Conservation (phyloP, 2,797 vertebrate species). For the Melanotaenia nigrans region DNA sequence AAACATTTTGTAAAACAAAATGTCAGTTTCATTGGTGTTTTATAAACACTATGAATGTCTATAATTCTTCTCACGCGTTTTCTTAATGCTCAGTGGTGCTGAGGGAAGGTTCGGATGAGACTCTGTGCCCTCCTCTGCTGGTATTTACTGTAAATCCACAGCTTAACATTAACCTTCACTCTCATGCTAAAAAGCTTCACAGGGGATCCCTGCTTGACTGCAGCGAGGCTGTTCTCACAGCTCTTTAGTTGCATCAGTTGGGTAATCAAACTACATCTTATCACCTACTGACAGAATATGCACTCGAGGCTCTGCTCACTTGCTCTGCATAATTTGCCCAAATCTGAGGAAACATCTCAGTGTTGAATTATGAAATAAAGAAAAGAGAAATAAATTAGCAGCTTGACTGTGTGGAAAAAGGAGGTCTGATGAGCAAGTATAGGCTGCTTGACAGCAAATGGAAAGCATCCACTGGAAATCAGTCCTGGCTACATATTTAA, state of each 20-base stretch:
- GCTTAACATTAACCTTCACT: constrained; percentile 60
- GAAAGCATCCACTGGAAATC: constrained; percentile 57
- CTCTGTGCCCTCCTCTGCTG: constrained; percentile 3
- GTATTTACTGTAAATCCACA: constrained; percentile 56
- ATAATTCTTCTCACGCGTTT: background rate
- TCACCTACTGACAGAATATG: constrained; percentile 52
- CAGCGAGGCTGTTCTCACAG: constrained; percentile 57
- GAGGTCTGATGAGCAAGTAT: constrained; percentile 32
- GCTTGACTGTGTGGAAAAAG: constrained; percentile 37
- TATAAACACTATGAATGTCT: background rate
- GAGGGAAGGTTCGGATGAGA: background rate
- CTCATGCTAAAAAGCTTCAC: constrained; percentile 50
- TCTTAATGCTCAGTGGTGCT: background rate
- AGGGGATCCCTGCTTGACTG: constrained; percentile 42
- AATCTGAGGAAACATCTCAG: constrained; percentile 55
- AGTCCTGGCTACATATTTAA: constrained; percentile 51
- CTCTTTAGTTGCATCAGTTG: constrained; percentile 55
- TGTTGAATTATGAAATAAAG: constrained; percentile 70
- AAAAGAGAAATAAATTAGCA: constrained; percentile 58
- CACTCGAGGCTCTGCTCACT: constrained; percentile 14
- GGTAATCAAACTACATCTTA: constrained; percentile 63
- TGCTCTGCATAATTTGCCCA: constrained; percentile 48
- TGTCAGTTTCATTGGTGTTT: background rate
- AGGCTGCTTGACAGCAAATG: constrained; percentile 35
- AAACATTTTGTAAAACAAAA: background rate